Evolutionary conservation across 2,113 vertebrate genomes (phyloP).

Genomic region (Callionymus lyra): DNA sequence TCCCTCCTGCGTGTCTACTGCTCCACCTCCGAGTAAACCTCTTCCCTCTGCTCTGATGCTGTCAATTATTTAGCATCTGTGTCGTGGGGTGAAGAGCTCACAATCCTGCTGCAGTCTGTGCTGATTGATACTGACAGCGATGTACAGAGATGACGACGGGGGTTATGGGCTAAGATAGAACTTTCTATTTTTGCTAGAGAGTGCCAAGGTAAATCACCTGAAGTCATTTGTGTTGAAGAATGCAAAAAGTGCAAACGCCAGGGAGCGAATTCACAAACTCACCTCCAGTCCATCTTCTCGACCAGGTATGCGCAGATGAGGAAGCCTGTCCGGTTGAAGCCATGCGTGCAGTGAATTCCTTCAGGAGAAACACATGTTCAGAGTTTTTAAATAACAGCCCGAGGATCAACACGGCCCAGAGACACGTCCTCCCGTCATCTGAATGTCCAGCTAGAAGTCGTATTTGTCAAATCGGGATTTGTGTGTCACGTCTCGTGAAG

Average conservation of each 20-base stretch:
- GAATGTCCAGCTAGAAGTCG: no score
- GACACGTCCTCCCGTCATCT: no score
- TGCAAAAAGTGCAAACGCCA: no score
- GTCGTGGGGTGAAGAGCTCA: constrained; percentile 1
- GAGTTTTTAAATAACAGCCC: background rate
- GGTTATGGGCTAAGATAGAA: no score
- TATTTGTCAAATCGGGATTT: no score
- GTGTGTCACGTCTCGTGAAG: no score
- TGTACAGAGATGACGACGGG: background rate
- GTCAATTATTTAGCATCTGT: constrained; percentile 38
- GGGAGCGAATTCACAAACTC: constrained; percentile 21
- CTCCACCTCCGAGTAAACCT: constrained; percentile 30
- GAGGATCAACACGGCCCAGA: no score
- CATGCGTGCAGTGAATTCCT: constrained; percentile 98
- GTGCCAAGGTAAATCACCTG: no score
- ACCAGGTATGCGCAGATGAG: constrained; percentile 97
- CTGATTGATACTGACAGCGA: constrained; percentile 20
- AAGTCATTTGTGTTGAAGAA: no score
- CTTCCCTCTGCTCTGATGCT: constrained; percentile 5
- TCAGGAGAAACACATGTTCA: constrained; percentile 12
- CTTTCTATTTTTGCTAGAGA: no score
- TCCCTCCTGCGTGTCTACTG: constrained; percentile 22
- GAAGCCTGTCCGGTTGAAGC: constrained; percentile 97
- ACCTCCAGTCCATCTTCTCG: constrained; percentile 99
- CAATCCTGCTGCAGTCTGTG: constrained; percentile 5